Evolutionary conservation across 2,888 invertebrate genomes (phyloP), one percentile per base, ranked within the genome.

Genomic region (Suillia variegata): DNA sequence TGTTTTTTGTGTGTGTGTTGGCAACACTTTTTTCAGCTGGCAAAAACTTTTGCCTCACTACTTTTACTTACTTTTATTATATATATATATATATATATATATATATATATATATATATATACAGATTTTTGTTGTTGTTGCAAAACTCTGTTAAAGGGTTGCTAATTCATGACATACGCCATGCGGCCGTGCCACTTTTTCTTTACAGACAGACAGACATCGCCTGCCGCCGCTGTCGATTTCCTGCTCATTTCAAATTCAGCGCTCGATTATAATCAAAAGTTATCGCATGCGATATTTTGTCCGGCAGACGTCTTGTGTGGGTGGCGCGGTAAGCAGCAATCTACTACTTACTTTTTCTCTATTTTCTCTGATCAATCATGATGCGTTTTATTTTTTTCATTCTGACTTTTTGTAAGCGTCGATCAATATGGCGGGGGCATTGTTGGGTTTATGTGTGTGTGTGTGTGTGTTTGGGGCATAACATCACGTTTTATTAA

Each of bases 241-340:
- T 48, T 21, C 52, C 55, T 58, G 60, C 78, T 79, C 75, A 79
- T 79, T 79, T 78, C 61, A 76, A 74, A 79, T 79, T 77, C 78
- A 66, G 62, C 67, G 70, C 80, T 74, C 71, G 76, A 69, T 72
- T 72, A 75, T 78, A 77, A 78, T 78, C 80, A 77, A 79, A 79
- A 78, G 75, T 77, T 78, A 78, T 76, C 72, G 67, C 67, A 65
- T 67, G 66, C 74, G 65, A 70, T 64, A 66, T n/a, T 22, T 50
- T 42, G 22, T 42, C 12, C 33, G 20, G 17, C 38, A 38, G 38
- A 8, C 26, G n/a, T n/a, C 10, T 26, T 26, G 26, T 5, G 26
- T 5, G 26, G 10, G 10, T 26, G 26, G 26, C 26, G 26, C 26
- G 26, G 6, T 26, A 10, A 5, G 26, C n/a, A n/a, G n/a, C n/a